Percentiles rank a stretch among this genome's conserved stretches.
Evolutionary conservation across 2,797 vertebrate genomes (phyloP).

Genomic region (Spondyliosoma cantharus): DNA sequence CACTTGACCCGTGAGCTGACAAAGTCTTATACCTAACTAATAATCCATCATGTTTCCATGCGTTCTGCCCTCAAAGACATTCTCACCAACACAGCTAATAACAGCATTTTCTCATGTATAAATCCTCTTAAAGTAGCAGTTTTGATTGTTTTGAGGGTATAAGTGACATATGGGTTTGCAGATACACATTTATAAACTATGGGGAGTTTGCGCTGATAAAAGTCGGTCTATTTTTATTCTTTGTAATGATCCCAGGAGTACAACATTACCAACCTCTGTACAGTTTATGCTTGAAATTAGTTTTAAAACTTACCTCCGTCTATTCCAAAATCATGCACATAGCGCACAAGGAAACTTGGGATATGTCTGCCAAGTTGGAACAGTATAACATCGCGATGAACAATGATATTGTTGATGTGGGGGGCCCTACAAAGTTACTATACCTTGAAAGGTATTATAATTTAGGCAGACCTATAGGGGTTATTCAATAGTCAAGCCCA

Average conservation of each 20-base stretch:
- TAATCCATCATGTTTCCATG: slow-evolving; percentile 50
- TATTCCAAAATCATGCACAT: neutral
- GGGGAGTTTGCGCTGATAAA: neutral
- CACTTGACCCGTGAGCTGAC: slow-evolving; percentile 57
- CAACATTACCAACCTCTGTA: neutral
- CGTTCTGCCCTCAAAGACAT: slow-evolving; percentile 41
- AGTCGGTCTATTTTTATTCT: neutral
- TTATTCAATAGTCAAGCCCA: too few relatives aligned
- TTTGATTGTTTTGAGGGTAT: neutral
- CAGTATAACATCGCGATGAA: too few relatives aligned
- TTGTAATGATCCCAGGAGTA: neutral
- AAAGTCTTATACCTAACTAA: slow-evolving; percentile 48
- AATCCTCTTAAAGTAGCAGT: slow-evolving; percentile 21
- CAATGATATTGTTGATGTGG: too few relatives aligned
- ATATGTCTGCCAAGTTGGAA: too few relatives aligned
- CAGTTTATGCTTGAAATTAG: neutral
- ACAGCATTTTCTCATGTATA: slow-evolving; percentile 2
- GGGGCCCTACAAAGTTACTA: too few relatives aligned
- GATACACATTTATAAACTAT: slow-evolving; percentile 9
- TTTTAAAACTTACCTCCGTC: slow-evolving; percentile 12
- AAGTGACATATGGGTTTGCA: neutral
- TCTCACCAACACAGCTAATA: slow-evolving; percentile 22
- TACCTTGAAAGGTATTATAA: too few relatives aligned
- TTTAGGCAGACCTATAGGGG: too few relatives aligned
- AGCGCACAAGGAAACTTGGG: too few relatives aligned